A percentile compares a stretch with the other conserved stretches of the same genome.
These are phyloP conservation scores for Calidris pygmaea DNA, from an alignment of 2,113 vertebrate species.

Conservation along the genomic window DNA sequence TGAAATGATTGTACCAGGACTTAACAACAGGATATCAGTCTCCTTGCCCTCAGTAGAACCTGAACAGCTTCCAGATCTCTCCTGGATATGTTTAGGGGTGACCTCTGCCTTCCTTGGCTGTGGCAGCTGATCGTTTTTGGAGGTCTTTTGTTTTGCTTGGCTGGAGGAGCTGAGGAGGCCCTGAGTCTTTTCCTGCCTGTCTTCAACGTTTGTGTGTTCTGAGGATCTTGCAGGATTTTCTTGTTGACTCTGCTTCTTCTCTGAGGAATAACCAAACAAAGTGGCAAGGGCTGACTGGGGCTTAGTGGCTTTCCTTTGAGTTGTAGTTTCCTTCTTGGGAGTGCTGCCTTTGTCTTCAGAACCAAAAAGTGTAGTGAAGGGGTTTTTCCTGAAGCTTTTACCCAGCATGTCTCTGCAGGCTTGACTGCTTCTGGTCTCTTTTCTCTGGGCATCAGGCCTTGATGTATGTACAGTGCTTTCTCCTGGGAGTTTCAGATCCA, in stretches of 20 bases:
- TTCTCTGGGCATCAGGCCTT: background rate
- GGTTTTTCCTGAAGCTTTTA: slow-evolving; percentile 71
- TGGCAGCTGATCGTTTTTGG: background rate
- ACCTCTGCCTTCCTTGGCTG: background rate
- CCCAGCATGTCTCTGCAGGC: slow-evolving; percentile 54
- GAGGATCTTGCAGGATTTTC: background rate
- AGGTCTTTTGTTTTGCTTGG: background rate
- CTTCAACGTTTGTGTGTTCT: background rate
- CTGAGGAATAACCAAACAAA: slow-evolving; percentile 73
- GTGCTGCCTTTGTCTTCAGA: slow-evolving; percentile 61
- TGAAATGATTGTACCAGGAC: background rate
- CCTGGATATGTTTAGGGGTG: background rate
- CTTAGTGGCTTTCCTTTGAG: slow-evolving; percentile 67
- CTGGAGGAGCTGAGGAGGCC: background rate
- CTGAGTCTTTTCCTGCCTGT: background rate
- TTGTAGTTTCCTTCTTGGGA: slow-evolving; percentile 26
- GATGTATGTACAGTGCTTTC: background rate
- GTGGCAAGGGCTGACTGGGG: slow-evolving; percentile 70
- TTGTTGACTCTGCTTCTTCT: slow-evolving; percentile 46
- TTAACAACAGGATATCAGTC: background rate
- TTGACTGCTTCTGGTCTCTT: slow-evolving; percentile 38
- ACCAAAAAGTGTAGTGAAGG: slow-evolving; percentile 74
- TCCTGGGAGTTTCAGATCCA: background rate
- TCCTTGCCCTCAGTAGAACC: background rate
- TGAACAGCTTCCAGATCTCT: background rate